Conservation (phyloP, 2,113 vertebrate species). For the Osmerus eperlanus region DNA sequence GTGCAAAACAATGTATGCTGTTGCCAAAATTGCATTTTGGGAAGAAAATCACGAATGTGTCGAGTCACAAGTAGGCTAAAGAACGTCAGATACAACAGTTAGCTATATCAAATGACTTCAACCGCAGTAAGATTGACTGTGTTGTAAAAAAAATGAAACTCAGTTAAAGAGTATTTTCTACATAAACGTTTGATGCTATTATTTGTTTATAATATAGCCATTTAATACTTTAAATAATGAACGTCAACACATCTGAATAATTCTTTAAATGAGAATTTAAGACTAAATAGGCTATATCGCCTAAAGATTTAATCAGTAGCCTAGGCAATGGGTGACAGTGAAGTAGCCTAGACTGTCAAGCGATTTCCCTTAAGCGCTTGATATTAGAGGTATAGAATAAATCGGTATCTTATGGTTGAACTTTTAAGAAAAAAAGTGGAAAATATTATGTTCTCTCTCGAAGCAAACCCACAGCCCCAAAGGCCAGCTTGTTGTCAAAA, state of each 20-base stretch:
- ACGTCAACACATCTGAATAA: no score
- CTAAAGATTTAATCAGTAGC: conserved; percentile 10
- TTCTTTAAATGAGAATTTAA: no score
- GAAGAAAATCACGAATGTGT: conserved; percentile 15
- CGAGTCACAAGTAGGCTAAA: conserved; percentile 14
- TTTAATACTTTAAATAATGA: no score
- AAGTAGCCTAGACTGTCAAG: conserved; percentile 12
- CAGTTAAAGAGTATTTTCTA: neutral
- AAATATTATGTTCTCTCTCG: conserved; percentile 33
- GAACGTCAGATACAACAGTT: conserved; percentile 31
- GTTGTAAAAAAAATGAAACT: neutral
- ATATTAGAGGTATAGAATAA: conserved; percentile 1
- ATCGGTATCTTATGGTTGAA: conserved; percentile 16
- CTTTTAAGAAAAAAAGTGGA: conserved; percentile 35
- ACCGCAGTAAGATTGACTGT: conserved; percentile 32
- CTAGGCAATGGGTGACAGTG: conserved; percentile 15
- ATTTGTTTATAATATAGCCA: neutral
- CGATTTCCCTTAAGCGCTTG: conserved; percentile 31
- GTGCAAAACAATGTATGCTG: conserved; percentile 11
- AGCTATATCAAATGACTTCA: conserved; percentile 32
- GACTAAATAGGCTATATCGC: neutral
- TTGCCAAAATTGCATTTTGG: conserved; percentile 19
- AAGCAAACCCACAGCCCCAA: conserved; percentile 13
- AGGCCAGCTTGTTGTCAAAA: conserved; percentile 13
- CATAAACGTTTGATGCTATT: neutral